Conservation (phyloP, 2,113 vertebrate genomes). For the cattle (Bos taurus) region ARS-UCD2.0 NC_037330.1:60967001-60967500, state of each 20-base stretch:
- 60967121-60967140: not conserved
- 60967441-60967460: not conserved
- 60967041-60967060: not conserved
- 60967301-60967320: not conserved
- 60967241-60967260: not conserved
- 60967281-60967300: not conserved
- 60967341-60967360: not conserved
- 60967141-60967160: not conserved
- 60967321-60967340: not conserved
- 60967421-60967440: not conserved
- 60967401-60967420: not conserved
- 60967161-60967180: not conserved
- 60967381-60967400: not conserved
- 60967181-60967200: not conserved
- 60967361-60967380: not conserved
- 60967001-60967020: too few relatives aligned
- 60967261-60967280: not conserved
- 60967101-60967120: not conserved
- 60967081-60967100: not conserved
- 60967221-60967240: not conserved
- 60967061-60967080: not conserved
- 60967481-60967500: not conserved
- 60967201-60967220: not conserved
- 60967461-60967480: not conserved
- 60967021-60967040: too few relatives aligned